Conservation (phyloP, 1,140 invertebrate species). For the Pseudobourletiella spinata region DNA sequence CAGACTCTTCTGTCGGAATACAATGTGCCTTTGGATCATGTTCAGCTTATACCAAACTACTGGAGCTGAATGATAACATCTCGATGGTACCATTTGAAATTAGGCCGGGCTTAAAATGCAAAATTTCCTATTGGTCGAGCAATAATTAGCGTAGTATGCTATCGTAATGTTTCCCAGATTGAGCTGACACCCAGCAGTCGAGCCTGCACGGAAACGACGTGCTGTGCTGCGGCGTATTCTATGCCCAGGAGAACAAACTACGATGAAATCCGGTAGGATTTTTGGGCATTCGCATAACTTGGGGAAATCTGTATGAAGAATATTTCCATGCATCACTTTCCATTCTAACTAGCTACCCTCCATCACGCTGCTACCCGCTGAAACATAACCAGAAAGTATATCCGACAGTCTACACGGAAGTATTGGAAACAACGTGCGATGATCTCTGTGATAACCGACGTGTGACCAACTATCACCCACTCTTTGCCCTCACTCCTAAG, state of each 20-base stretch:
- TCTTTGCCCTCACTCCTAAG: background rate
- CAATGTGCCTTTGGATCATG: background rate
- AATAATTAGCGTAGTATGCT: background rate
- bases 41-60: background rate
- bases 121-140: background rate
- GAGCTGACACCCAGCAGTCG: background rate
- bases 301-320: background rate
- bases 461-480: background rate
- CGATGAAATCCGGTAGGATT: background rate
- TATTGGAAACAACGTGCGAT: background rate
- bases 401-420: background rate
- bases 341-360: background rate
- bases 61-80: background rate
- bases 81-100: background rate
- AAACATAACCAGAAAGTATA: background rate
- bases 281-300: background rate
- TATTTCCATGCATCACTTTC: background rate
- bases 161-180: background rate
- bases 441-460: constrained; percentile 2
- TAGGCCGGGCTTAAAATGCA: too few species aligned
- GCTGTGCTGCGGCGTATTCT: background rate
- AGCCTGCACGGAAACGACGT: background rate
- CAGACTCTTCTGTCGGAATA: background rate
- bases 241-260: background rate
- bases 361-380: background rate